Conservation (phyloP, 2,797 vertebrate species). For the Euthynnus affinis region DNA sequence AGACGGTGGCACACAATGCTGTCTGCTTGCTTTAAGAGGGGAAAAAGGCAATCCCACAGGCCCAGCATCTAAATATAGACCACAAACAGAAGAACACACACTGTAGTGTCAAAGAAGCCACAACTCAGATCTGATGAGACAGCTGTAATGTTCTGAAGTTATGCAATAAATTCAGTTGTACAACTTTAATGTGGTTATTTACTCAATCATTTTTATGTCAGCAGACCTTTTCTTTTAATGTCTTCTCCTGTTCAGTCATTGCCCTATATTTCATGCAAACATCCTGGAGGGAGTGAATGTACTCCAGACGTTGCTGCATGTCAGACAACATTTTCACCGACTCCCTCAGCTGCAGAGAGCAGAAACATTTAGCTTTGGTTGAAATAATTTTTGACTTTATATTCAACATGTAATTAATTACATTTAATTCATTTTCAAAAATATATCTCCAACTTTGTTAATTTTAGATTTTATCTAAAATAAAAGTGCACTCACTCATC, state of each 20-base stretch:
- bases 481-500: neutral
- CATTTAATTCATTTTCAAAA: neutral
- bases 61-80: slow-evolving; percentile 79
- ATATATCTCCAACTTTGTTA: neutral
- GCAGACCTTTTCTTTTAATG: slow-evolving; percentile 83
- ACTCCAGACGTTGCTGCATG: slow-evolving; percentile 78
- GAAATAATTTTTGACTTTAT: neutral
- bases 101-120: neutral
- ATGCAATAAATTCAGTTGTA: neutral
- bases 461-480: neutral
- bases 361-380: neutral
- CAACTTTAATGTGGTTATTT: slow-evolving; percentile 1
- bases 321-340: slow-evolving; percentile 70
- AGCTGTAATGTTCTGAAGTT: neutral
- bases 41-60: slow-evolving; percentile 82
- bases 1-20: slow-evolving; percentile 72
- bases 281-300: slow-evolving; percentile 81
- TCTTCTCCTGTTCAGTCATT: slow-evolving; percentile 73
- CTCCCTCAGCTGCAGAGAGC: slow-evolving; percentile 80
- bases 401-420: no score
- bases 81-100: slow-evolving; percentile 27
- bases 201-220: neutral
- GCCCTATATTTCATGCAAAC: slow-evolving; percentile 65
- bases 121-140: neutral
- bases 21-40: slow-evolving; percentile 81